Evolutionary conservation across 2,797 vertebrate genomes (phyloP).

Genomic region (Selene dorsalis): DNA sequence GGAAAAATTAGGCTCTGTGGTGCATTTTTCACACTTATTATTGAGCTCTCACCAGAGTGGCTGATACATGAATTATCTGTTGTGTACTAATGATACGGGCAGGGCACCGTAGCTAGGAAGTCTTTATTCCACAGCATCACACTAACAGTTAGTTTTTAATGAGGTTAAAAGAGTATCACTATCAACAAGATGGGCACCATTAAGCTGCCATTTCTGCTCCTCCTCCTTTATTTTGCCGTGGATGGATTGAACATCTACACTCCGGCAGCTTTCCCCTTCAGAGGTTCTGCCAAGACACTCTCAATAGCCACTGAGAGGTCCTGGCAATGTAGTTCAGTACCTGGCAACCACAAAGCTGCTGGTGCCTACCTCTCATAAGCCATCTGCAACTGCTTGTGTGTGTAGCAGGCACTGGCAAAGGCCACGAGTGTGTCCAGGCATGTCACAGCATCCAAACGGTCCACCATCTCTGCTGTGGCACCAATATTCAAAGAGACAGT

Average conservation of each 20-base stretch:
- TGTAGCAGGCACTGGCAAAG: conserved; percentile 59
- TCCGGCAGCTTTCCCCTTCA: conserved; percentile 52
- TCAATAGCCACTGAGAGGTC: conserved; percentile 70
- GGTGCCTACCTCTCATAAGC: conserved; percentile 68
- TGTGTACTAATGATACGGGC: background rate
- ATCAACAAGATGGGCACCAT: conserved; percentile 35
- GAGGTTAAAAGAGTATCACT: conserved; percentile 17
- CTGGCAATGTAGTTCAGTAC: conserved; percentile 71
- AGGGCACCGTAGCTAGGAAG: background rate
- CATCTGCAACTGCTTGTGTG: conserved; percentile 77
- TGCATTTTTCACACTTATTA: conserved; percentile 1
- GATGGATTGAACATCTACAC: conserved; percentile 57
- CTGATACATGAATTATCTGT: background rate
- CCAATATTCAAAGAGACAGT: conserved; percentile 34
- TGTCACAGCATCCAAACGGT: conserved; percentile 51
- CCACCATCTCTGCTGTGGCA: conserved; percentile 12
- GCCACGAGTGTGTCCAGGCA: conserved; percentile 68
- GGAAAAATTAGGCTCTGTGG: conserved; percentile 24
- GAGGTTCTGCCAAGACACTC: conserved; percentile 69
- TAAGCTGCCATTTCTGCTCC: conserved; percentile 48
- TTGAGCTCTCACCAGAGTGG: background rate
- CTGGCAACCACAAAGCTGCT: conserved; percentile 73
- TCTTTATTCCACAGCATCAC: conserved; percentile 5
- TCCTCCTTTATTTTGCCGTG: conserved; percentile 46
- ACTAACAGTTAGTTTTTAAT: conserved; percentile 31